phyloP scores from a whole-genome alignment of 2,113 vertebrate genomes.

The Strigops habroptila region DNA sequence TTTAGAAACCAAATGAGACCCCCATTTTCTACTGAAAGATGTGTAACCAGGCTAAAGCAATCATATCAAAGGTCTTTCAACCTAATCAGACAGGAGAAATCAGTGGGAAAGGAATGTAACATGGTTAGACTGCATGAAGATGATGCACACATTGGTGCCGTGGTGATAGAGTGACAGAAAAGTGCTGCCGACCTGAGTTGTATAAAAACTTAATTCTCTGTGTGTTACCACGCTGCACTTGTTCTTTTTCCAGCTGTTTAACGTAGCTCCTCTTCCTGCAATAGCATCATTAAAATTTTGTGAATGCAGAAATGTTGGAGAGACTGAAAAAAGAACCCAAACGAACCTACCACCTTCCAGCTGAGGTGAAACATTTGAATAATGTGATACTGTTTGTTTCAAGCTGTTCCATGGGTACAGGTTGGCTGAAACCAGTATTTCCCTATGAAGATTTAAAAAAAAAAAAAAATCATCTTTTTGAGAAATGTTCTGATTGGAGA shows the following conservation, averaged over 20 bases:
- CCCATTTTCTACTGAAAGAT: background rate
- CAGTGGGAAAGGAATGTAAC: background rate
- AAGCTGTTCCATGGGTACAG: background rate
- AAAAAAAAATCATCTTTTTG: background rate
- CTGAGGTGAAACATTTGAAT: background rate
- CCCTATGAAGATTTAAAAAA: background rate
- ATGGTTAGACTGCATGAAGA: background rate
- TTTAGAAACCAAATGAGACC: background rate
- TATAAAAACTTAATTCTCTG: background rate
- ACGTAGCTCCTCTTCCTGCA: background rate
- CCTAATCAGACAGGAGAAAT: background rate
- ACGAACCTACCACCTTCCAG: background rate
- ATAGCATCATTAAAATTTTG: background rate
- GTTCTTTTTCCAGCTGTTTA: background rate
- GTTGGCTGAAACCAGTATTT: background rate
- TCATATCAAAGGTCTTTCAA: background rate
- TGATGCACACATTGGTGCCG: background rate
- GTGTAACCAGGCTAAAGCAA: background rate
- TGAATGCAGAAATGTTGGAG: background rate
- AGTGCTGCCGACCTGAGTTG: background rate
- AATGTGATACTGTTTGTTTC: background rate
- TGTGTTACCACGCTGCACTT: background rate
- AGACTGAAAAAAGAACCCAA: background rate
- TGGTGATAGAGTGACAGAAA: background rate
- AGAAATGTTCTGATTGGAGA: background rate